Base-by-base conservation (phyloP, 2,797 vertebrate genomes). In the Strix occidentalis region DNA sequence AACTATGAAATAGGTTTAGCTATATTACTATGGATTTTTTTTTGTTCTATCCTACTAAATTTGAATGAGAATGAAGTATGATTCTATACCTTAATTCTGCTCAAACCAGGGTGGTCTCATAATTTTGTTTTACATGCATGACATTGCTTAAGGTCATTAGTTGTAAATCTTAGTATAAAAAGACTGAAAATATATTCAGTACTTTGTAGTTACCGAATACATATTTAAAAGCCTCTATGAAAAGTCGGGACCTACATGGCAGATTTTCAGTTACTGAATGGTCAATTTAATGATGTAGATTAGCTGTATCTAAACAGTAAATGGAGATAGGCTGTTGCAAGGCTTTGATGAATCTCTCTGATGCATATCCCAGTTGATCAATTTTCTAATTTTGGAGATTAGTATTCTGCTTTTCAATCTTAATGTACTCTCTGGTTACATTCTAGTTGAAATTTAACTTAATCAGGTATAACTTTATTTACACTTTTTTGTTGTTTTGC, bases 91-190 rank as follows among this genome's bases (percentile, higher is more conserved):
- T 98, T 98, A 97, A 98, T 98, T 97, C 97, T 96, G 96, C 97
- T 98, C 96, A 98, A 98, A 98, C 97, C 98, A 98, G 98, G 98
- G 98, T 98, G 98, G 98, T 98, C 98, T 98, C 96, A 98, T 98
- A 98, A 98, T 98, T 98, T 98, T 98, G 98, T 98, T 98, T 98
- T 98, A 98, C 98, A 98, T 98, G 98, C 97, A 97, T 97, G 98
- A 98, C 98, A 98, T 98, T 98, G 98, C 98, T 98, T 98, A 96
- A 98, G 98, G 98, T 98, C 98, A 98, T 98, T 98, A 98, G 97
- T 98, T 98, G 98, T 98, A 98, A 98, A 98, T 98, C 98, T 97
- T 97, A 94, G 96, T 97, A 98, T 98, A 98, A 98, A 98, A 98
- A 98, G 98, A 93, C 97, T 97, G 98, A 97, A 98, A 98, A 98